Conservation (phyloP, 2,797 vertebrate species). For the Pseudomugil gertrudae region DNA sequence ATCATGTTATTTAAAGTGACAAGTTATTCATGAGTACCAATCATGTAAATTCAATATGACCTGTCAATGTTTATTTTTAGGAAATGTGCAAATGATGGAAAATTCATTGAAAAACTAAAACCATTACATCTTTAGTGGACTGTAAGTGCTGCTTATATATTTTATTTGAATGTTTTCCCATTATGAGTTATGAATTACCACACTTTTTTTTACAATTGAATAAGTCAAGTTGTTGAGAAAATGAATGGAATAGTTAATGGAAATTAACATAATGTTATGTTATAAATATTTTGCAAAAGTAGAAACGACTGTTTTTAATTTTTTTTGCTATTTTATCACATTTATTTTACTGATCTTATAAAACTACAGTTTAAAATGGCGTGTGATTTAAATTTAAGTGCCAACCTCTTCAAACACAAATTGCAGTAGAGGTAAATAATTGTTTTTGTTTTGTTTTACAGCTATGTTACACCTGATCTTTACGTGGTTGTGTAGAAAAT, state of each 20-base stretch:
- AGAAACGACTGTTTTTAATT: no score
- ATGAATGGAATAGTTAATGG: background rate
- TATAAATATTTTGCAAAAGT: background rate
- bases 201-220: background rate
- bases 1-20: slow-evolving; percentile 32
- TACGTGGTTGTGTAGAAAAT: no score
- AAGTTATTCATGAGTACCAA: slow-evolving; percentile 23
- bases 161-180: background rate
- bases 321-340: no score
- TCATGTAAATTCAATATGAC: slow-evolving; percentile 24
- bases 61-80: slow-evolving; percentile 16
- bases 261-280: background rate
- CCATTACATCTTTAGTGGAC: background rate
- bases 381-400: no score
- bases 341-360: no score
- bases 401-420: background rate
- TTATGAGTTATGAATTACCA: background rate
- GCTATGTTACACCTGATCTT: no score
- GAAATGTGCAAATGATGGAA: background rate
- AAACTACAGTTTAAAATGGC: no score
- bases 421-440: background rate
- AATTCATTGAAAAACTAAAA: background rate
- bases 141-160: background rate
- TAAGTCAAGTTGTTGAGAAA: background rate
- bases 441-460: background rate